phyloP scores from a whole-genome alignment of 2,797 vertebrate genomes.

The Meriones psammophilus region DNA sequence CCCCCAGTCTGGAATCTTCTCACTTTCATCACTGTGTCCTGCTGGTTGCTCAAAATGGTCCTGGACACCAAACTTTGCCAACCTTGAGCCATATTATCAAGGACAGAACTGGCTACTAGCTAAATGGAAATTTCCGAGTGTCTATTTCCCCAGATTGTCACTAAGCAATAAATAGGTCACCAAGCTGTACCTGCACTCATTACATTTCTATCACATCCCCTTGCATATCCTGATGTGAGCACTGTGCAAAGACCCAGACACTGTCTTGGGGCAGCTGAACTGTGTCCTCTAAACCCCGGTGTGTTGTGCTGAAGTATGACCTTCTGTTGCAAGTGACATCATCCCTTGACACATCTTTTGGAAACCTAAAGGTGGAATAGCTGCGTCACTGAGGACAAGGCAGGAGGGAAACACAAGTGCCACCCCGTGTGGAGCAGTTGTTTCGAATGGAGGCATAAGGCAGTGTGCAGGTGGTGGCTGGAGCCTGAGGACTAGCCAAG shows the following conservation, averaged over 20 bases:
- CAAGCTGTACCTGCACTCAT: constrained; percentile 20
- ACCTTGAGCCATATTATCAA: not conserved
- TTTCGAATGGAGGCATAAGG: not conserved
- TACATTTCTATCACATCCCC: not conserved
- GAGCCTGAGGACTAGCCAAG: not conserved
- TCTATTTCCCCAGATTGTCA: constrained; percentile 3
- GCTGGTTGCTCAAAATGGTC: not conserved
- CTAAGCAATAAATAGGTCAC: constrained; percentile 56
- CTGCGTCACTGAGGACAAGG: not conserved
- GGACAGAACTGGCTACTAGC: not conserved
- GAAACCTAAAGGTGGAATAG: not conserved
- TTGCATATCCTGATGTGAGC: constrained; percentile 38
- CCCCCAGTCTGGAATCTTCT: too few relatives aligned
- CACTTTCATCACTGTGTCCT: not conserved
- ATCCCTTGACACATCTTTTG: not conserved
- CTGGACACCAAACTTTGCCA: not conserved
- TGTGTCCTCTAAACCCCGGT: constrained; percentile 53
- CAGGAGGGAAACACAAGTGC: not conserved
- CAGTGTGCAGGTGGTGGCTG: constrained; percentile 10
- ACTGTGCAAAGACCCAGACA: constrained; percentile 49
- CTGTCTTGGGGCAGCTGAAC: not conserved
- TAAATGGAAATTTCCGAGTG: constrained; percentile 61
- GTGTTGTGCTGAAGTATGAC: not conserved
- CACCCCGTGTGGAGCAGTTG: not conserved
- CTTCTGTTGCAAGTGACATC: constrained; percentile 13